Percentiles rank a stretch among this genome's conserved stretches.
phyloP scores from a whole-genome alignment of 2,888 invertebrate genomes.

The Terebella lapidaria region DNA sequence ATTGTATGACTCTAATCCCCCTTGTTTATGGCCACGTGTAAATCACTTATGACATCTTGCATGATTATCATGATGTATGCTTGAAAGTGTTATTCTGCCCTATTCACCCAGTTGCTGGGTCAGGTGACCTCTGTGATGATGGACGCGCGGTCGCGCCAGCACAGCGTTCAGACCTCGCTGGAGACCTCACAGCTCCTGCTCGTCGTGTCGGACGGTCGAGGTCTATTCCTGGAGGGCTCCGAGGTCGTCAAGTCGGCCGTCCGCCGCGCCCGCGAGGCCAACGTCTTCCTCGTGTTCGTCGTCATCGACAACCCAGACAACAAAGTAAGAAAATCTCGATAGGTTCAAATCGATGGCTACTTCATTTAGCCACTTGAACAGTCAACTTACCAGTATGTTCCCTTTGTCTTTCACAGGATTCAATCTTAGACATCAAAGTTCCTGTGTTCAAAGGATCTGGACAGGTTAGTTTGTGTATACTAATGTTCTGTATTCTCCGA shows the following conservation, averaged over 20 bases:
- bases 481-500: too few relatives aligned
- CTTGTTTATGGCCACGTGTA: too few relatives aligned
- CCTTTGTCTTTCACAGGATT: constrained; percentile 70
- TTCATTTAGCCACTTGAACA: not conserved
- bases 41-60: too few relatives aligned
- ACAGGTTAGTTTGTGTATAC: not conserved
- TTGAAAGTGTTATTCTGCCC: too few relatives aligned
- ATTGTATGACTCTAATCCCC: too few relatives aligned
- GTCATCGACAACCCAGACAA: constrained; percentile 90
- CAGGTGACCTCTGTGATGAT: constrained; percentile 66
- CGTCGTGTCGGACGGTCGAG: constrained; percentile 91
- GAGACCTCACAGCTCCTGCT: constrained; percentile 69
- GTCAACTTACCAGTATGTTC: not conserved
- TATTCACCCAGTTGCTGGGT: constrained; percentile 63
- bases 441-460: constrained; percentile 66
- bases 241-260: constrained; percentile 73
- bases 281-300: constrained; percentile 90
- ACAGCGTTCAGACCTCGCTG: constrained; percentile 14
- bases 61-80: too few relatives aligned
- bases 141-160: constrained; percentile 39
- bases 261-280: constrained; percentile 71
- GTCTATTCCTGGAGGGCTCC: constrained; percentile 79
- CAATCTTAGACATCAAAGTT: constrained; percentile 82
- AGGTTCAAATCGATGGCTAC: not conserved
- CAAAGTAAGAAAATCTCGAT: constrained; percentile 72